phyloP scores from a whole-genome alignment of 2,888 invertebrate genomes.

The Chaitophorus viminalis region DNA sequence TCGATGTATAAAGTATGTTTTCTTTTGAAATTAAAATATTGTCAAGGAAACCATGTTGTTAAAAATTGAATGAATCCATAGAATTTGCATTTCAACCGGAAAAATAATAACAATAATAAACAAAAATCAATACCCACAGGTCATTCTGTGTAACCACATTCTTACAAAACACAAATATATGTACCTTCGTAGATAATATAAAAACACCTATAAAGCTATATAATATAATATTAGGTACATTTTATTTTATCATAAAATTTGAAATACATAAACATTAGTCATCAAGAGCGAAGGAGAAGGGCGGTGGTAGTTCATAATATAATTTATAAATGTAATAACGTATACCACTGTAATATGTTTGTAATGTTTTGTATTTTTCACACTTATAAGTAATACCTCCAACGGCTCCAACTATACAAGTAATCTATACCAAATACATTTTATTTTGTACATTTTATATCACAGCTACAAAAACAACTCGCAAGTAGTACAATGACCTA shows the following conservation, averaged over 20 bases:
- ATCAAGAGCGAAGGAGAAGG: background rate
- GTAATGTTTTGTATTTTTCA: background rate
- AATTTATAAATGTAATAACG: no score
- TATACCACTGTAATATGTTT: no score
- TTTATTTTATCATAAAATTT: background rate
- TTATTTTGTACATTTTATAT: background rate
- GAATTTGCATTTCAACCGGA: slow-evolving; percentile 5
- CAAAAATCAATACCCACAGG: slow-evolving; percentile 29
- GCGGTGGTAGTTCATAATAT: no score
- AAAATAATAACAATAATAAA: slow-evolving; percentile 33
- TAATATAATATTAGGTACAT: background rate
- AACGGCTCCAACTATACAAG: no score
- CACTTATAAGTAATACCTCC: background rate
- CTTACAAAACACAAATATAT: background rate
- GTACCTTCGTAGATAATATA: background rate
- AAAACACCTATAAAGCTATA: background rate
- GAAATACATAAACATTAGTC: background rate
- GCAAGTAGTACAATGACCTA: slow-evolving; percentile 58
- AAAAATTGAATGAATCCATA: slow-evolving; percentile 6
- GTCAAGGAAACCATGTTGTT: slow-evolving; percentile 5
- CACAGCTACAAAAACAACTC: slow-evolving; percentile 13
- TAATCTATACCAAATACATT: background rate
- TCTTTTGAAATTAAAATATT: slow-evolving; percentile 22
- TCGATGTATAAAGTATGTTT: background rate
- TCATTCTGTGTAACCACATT: background rate